phyloP scores from a whole-genome alignment of 2,113 vertebrate species.

The Danio rerio region DNA sequence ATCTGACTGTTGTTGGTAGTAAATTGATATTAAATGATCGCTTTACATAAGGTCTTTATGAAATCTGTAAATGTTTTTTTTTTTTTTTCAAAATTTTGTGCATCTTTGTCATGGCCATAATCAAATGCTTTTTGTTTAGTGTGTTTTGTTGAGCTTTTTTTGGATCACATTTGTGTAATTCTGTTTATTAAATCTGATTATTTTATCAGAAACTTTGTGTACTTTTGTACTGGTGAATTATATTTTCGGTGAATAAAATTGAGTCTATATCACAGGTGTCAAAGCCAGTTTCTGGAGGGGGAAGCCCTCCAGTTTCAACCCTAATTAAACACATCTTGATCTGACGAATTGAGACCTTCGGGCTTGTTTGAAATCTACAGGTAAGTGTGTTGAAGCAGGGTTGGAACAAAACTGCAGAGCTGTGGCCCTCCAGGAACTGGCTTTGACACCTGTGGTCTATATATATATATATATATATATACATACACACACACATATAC shows the following conservation, averaged over 20 bases:
- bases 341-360: too few relatives aligned
- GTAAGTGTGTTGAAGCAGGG: too few relatives aligned
- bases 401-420: too few relatives aligned
- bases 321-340: too few relatives aligned
- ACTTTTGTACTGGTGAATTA: neutral
- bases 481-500: too few relatives aligned
- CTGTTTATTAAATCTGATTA: slow-evolving; percentile 51
- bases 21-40: slow-evolving; percentile 10
- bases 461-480: too few relatives aligned
- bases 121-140: slow-evolving; percentile 44
- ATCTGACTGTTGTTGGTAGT: slow-evolving; percentile 37
- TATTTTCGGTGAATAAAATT: neutral
- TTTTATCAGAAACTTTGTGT: slow-evolving; percentile 24
- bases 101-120: slow-evolving; percentile 3
- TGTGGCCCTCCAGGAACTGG: too few relatives aligned
- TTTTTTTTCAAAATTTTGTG: neutral
- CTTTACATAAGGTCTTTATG: slow-evolving; percentile 18
- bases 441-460: too few relatives aligned
- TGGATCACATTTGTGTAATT: slow-evolving; percentile 42
- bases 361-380: too few relatives aligned
- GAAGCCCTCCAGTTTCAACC: too few relatives aligned
- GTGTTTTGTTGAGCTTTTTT: slow-evolving; percentile 11
- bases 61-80: slow-evolving; percentile 12
- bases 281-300: too few relatives aligned
- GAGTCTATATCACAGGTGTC: neutral